These are phyloP conservation scores for Phoenicopterus ruber DNA, from an alignment of 2,113 vertebrate genomes.

Conservation along the genomic window DNA sequence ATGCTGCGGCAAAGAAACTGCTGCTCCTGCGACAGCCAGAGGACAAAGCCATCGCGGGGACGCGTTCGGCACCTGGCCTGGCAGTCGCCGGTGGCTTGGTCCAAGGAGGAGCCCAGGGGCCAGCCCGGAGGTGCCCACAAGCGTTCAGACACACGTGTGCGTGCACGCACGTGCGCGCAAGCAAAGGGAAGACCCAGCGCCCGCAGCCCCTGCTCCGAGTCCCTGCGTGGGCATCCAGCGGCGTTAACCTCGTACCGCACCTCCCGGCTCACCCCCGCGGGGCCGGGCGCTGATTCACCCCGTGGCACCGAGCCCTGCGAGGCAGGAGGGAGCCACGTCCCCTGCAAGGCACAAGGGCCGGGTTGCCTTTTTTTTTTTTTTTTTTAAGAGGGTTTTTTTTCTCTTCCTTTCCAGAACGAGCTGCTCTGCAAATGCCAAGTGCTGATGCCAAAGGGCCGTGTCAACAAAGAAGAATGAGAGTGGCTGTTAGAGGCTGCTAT, in stretches of 20 bases:
- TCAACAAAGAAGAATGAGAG: conserved; percentile 65
- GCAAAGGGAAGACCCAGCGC: neutral
- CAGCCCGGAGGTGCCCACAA: neutral
- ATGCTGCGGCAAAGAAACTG: neutral
- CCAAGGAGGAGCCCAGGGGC: neutral
- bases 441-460: conserved; percentile 63
- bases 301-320: neutral
- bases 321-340: neutral
- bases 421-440: conserved; percentile 60
- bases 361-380: neutral
- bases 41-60: neutral
- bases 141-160: rapidly evolving
- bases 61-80: rapidly evolving
- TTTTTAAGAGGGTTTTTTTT: neutral
- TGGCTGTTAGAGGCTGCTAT: conserved; percentile 61
- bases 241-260: neutral
- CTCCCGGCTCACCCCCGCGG: neutral
- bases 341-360: neutral
- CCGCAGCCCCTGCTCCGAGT: neutral
- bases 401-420: conserved; percentile 7
- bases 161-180: rapidly evolving
- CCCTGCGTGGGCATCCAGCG: rapidly evolving
- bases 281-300: neutral
- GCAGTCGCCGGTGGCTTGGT: rapidly evolving
- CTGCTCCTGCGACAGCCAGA: neutral